Base-by-base conservation (phyloP, 1,140 invertebrate genomes). In the Heterodera schachtii region DNA sequence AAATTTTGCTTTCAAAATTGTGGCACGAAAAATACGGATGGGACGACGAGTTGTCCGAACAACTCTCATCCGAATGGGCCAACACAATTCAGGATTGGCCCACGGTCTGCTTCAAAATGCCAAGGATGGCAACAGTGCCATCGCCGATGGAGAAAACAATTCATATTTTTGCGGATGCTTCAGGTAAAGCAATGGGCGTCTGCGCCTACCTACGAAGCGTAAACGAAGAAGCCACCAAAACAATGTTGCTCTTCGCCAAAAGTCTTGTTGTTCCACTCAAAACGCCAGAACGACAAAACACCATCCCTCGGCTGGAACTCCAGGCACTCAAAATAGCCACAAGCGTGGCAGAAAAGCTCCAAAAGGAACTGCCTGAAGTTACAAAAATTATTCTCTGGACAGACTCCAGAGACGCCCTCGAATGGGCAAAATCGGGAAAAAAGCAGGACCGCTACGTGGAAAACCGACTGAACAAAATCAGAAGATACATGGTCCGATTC, bases 311-410 rank as follows among this genome's bases (percentile, higher is more conserved):
- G 4, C n/a, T 73, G 47, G 71, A 73, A 73, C n/a, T 73, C 0
- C 71, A 73, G 47, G 71, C 71, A 5, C 21, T 73, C 16, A 73
- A 73, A 73, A 21, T 73, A 21, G 71, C 71, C 44, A 73, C 71
- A 73, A 73, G 21, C 16, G 47, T 73, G 47, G 71, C 71, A n/a
- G 47, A 73, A 2, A 46, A 73, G 3, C 71, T 73, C 44, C 11
- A 73, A 73, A 73, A 73, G 47, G 71, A 73, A 4, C 44, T 73
- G 44, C 13, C 44, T 21, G 71, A 73, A 16, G 16, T 73, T 5
- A 19, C 44, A 73, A 49, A 73, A 73, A 41, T 73, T 5, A 60
- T 19, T 11, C 71, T 73, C 47, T 73, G 71, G 71, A 73, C 71
- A 73, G 71, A 73, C 5, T 46, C 71, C 11, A 41, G 44, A 21